Percentiles rank a stretch among this genome's conserved stretches.
Evolutionary conservation across 2,113 vertebrate species (phyloP).

Genomic region (Edolisoma coerulescens): DNA sequence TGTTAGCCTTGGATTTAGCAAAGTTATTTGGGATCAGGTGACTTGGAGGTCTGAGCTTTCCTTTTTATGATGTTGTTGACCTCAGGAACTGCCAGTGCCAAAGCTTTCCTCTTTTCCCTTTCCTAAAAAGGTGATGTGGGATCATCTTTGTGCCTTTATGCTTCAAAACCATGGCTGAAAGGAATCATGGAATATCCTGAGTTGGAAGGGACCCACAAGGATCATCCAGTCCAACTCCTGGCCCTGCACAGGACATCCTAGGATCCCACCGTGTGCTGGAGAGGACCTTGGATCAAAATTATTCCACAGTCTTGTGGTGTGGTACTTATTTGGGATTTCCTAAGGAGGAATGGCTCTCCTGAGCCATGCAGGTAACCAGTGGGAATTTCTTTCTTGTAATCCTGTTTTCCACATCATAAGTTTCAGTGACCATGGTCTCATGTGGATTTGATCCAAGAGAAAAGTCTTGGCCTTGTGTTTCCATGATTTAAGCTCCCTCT

Average conservation of each 20-base stretch:
- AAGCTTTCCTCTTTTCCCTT: neutral
- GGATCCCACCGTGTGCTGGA: neutral
- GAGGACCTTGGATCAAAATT: neutral
- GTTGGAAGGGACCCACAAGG: neutral
- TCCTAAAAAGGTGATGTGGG: neutral
- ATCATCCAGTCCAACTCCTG: neutral
- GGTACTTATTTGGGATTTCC: neutral
- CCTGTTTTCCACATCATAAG: neutral
- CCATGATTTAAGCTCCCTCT: neutral
- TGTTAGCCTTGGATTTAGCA: fast-evolving
- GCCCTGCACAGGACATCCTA: no score
- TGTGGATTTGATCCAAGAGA: neutral
- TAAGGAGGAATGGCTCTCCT: neutral
- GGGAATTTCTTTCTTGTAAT: neutral
- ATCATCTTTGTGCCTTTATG: neutral
- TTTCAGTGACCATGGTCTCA: neutral
- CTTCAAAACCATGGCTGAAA: neutral
- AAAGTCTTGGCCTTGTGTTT: neutral
- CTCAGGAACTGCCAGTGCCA: neutral
- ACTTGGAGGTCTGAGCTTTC: neutral
- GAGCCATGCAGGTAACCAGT: neutral
- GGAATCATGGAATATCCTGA: neutral
- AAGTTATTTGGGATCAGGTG: neutral
- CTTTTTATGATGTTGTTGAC: fast-evolving
- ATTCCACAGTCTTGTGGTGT: fast-evolving